These are phyloP conservation scores for Lamellibrachia luymesi DNA, from an alignment of 1,140 invertebrate genomes.

Conservation along the genomic window DNA sequence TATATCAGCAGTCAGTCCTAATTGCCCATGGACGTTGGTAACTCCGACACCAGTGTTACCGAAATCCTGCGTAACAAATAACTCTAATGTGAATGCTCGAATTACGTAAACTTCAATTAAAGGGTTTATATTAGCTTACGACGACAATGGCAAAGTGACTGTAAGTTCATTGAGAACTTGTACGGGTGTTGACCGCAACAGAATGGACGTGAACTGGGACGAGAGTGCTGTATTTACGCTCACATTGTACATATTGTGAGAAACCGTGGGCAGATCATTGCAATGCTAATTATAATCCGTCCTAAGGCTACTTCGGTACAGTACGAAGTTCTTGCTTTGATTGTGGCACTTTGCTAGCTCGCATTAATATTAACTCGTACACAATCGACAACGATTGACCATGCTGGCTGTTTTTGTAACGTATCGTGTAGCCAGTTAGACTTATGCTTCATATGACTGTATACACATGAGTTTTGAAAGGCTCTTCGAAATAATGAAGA, in stretches of 20 bases:
- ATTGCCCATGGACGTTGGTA: background rate
- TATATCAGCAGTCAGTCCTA: background rate
- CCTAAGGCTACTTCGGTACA: background rate
- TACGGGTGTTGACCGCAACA: background rate
- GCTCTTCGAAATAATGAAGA: background rate
- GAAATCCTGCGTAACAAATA: background rate
- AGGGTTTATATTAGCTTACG: background rate
- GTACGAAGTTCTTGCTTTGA: background rate
- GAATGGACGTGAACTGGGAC: background rate
- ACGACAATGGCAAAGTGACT: background rate
- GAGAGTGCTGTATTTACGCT: background rate
- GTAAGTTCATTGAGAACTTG: background rate
- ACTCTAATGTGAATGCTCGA: background rate
- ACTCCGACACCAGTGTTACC: background rate
- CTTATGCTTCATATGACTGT: background rate
- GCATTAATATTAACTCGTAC: slow-evolving; percentile 1
- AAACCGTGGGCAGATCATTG: background rate
- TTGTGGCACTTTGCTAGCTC: background rate
- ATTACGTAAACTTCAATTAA: background rate
- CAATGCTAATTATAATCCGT: background rate
- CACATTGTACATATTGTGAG: background rate
- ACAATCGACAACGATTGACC: background rate
- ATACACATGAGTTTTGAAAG: background rate
- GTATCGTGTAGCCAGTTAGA: background rate
- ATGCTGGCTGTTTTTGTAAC: background rate